Evolutionary conservation across 2,113 vertebrate genomes (phyloP), one percentile per base, ranked within the genome.

Genomic region (Onychorhynchus coronatus): DNA sequence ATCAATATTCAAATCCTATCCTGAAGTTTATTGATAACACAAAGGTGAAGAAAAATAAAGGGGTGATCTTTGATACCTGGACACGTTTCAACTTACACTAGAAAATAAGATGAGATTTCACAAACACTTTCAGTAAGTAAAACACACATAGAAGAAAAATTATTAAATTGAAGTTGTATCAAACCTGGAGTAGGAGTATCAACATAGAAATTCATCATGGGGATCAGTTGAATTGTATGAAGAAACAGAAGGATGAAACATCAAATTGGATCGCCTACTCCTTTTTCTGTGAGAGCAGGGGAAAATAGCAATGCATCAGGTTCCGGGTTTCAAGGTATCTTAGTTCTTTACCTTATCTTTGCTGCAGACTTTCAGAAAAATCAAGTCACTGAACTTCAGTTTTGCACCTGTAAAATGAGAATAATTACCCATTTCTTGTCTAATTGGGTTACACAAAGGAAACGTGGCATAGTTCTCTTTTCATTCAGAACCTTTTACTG

Each of bases 161-260:
- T 0, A 78, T 58, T 89, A 91, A 82, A 28, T 12, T 56, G 37
- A 94, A 77, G 35, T 37, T 72, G 9, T 75, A 81, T 49, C 77
- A 92, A 56, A 79, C 22, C 31, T 91, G 49, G 52, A 85, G 74
- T 77, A 76, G 70, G 59, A 91, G 62, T 72, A 87, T 71, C 61
- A 89, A 87, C 31, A 81, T 2, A 93, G 62, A 89, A 92, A 92
- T 92, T 92, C n/a, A 78, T 89, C n/a, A 42, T 61, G 23, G 46
- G 52, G 95, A 86, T 94, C 90, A 96, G 88, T 71, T 91, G n/a
- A 56, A 50, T 73, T 85, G 14, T 58, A 70, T 77, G 75, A 94
- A 93, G 59, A 91, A 90, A 90, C n/a, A 85, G 50, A 83, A 85
- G 18, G 50, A 88, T 85, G 46, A 72, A 89, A 61, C 42, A 79